These are phyloP conservation scores for Limulus polyphemus DNA, from an alignment of 2,888 invertebrate genomes.

Conservation along the genomic window DNA sequence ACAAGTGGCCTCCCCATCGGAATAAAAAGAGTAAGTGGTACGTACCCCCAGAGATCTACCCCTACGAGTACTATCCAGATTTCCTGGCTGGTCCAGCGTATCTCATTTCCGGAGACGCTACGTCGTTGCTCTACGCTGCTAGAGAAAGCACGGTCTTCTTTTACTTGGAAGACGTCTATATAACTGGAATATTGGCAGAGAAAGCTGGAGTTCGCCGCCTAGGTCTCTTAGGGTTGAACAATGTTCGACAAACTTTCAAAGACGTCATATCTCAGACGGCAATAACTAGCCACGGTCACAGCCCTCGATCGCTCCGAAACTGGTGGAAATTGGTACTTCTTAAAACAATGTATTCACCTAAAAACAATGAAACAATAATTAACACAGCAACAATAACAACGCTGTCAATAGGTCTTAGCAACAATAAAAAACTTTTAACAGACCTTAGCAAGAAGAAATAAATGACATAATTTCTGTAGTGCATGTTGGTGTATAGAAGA, in stretches of 20 bases:
- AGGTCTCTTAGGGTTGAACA: constrained; percentile 21
- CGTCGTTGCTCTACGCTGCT: constrained; percentile 28
- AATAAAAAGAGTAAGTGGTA: constrained; percentile 31
- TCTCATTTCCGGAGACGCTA: constrained; percentile 30
- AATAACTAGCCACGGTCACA: constrained; percentile 27
- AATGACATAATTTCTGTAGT: too few relatives aligned
- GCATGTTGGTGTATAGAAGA: too few relatives aligned
- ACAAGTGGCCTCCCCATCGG: constrained; percentile 27
- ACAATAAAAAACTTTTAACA: too few relatives aligned
- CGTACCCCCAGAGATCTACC: constrained; percentile 28
- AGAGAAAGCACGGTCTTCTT: constrained; percentile 27
- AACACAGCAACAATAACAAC: too few relatives aligned
- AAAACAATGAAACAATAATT: too few relatives aligned
- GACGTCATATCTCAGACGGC: constrained; percentile 39
- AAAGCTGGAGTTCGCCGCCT: constrained; percentile 27
- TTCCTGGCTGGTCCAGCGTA: constrained; percentile 37
- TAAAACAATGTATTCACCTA: too few relatives aligned
- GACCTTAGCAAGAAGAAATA: too few relatives aligned
- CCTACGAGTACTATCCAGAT: constrained; percentile 31
- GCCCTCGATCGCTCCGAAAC: too few relatives aligned
- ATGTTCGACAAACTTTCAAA: constrained; percentile 14
- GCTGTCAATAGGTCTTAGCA: too few relatives aligned
- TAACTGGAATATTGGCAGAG: constrained; percentile 35
- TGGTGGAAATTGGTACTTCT: too few relatives aligned
- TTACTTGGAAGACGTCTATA: constrained; percentile 36